These are phyloP conservation scores for Archips xylosteana DNA, from an alignment of 2,888 invertebrate species.

Conservation along the genomic window DNA sequence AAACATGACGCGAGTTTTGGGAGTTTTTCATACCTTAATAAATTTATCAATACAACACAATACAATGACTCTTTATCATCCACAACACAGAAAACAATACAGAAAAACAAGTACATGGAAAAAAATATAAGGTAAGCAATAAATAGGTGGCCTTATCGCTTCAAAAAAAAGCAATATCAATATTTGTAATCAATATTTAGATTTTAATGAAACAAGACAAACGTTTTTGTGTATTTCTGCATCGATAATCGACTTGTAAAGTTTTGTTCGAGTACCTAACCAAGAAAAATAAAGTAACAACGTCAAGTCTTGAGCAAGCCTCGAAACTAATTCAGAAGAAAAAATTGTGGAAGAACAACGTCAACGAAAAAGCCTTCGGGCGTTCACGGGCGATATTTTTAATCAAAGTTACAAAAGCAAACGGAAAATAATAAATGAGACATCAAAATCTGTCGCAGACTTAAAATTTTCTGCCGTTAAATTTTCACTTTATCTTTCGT, in stretches of 20 bases:
- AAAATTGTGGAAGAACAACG: constrained; percentile 20
- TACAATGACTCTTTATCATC: no score
- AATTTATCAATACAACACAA: no score
- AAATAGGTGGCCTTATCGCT: no score
- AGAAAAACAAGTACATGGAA: no score
- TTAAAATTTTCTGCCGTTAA: not conserved
- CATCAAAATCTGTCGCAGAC: constrained; percentile 1
- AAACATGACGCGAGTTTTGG: no score
- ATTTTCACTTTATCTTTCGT: constrained; percentile 12
- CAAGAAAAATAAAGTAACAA: not conserved
- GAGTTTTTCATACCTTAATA: no score
- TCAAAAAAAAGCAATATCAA: no score
- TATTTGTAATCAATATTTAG: no score
- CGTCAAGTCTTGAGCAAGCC: not conserved
- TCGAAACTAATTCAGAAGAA: constrained; percentile 9
- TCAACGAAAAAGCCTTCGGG: constrained; percentile 19
- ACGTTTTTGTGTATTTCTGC: not conserved
- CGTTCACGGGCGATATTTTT: constrained; percentile 22
- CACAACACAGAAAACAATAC: no score
- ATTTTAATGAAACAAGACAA: no score
- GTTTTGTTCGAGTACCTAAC: not conserved
- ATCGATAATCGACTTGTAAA: not conserved
- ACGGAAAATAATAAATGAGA: constrained; percentile 29
- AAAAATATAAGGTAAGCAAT: no score
- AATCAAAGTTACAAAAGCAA: constrained; percentile 29